Evolutionary conservation across 1,140 invertebrate species (phyloP), one percentile per base, ranked within the genome.

Genomic region (Apis mellifera): DNA sequence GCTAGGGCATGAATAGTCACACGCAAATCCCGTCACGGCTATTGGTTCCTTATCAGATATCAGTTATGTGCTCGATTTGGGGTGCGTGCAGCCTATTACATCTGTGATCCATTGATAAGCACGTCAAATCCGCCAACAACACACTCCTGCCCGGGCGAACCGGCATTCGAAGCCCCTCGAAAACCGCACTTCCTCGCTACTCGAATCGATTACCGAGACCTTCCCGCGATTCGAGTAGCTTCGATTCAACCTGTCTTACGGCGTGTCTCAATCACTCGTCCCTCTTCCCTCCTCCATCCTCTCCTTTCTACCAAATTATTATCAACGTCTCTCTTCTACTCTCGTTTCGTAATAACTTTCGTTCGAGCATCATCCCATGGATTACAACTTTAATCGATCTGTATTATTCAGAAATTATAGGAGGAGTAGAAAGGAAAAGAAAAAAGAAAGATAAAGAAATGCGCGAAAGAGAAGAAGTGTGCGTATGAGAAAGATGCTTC

Each of bases 121-220:
- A 90, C 92, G 92, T 93, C 92, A 92, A 93, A 93, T 92, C 86
- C 92, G 89, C 90, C 91, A 92, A 88, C 91, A 89, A 92, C 92
- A 93, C 89, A 88, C 90, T 90, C 83, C 80, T 76, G 64, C 32
- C 54, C 83, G 73, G 84, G 68, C 82, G 76, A 87, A 66, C 82
- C 84, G 87, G 84, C 88, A 88, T 90, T 87, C 85, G 86, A 55
- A 21, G 75, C 74, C 68, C 82, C 86, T 82, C 64, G 64, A 60
- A 42, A 79, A 79, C 87, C 85, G 76, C 55, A 75, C 76, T 84
- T 71, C 76, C 84, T 85, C 78, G 83, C 86, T 82, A 91, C 88
- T 90, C 84, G 73, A 88, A 91, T 92, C 91, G 90, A 92, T 92
- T 91, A 90, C 89, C 82, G 88, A 90, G 89, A 86, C 89, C 85